These are phyloP conservation scores for Incurvaria masculella DNA, from an alignment of 2,888 invertebrate genomes.

Conservation along the genomic window DNA sequence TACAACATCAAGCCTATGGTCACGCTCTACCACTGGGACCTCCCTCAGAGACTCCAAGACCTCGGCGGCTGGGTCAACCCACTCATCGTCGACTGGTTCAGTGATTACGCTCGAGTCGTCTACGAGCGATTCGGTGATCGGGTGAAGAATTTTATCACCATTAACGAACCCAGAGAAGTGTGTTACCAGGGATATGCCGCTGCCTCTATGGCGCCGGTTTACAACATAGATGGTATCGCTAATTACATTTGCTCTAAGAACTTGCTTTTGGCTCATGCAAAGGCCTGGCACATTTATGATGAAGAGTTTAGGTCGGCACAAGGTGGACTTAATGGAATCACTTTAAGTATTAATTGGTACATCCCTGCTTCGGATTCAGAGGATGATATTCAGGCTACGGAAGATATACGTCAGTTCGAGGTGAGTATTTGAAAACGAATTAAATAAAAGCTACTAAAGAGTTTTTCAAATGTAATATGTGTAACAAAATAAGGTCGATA, in stretches of 20 bases:
- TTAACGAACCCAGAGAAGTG: conserved; percentile 49
- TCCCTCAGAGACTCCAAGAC: conserved; percentile 49
- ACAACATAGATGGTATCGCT: conserved; percentile 31
- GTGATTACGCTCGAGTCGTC: conserved; percentile 45
- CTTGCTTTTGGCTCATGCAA: conserved; percentile 53
- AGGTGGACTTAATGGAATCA: conserved; percentile 23
- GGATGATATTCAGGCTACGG: conserved; percentile 31
- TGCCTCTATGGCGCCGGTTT: conserved; percentile 23
- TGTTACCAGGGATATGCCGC: conserved; percentile 9
- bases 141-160: conserved; percentile 58
- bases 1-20: conserved; percentile 55
- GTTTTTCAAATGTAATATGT: too few relatives aligned
- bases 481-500: too few relatives aligned
- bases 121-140: conserved; percentile 47
- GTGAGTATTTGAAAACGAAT: too few relatives aligned
- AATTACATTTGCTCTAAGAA: conserved; percentile 52
- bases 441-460: too few relatives aligned
- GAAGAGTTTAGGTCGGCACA: conserved; percentile 32
- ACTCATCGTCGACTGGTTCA: conserved; percentile 42
- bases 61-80: conserved; percentile 55
- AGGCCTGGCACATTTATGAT: conserved; percentile 51
- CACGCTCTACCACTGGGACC: conserved; percentile 56
- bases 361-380: conserved; percentile 29
- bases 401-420: conserved; percentile 12
- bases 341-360: conserved; percentile 22